phyloP scores from a whole-genome alignment of 2,888 invertebrate species.

The Acleris cristana region DNA sequence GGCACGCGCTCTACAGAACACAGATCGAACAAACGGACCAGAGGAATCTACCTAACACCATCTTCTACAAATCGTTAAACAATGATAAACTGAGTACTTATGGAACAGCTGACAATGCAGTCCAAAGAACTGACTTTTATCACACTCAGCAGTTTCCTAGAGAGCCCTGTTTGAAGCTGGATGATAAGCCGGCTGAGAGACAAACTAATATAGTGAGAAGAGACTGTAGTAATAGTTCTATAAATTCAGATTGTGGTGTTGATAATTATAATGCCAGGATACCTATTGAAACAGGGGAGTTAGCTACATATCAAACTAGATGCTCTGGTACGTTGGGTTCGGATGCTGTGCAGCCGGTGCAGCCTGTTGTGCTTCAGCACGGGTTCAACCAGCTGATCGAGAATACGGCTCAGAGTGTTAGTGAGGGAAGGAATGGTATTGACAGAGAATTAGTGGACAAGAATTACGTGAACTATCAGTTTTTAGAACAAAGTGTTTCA shows the following conservation, averaged over 20 bases:
- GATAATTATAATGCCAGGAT: conserved; percentile 64
- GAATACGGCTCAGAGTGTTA: conserved; percentile 63
- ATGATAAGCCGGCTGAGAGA: conserved; percentile 54
- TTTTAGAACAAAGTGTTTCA: conserved; percentile 80
- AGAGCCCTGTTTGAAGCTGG: conserved; percentile 59
- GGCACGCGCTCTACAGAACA: conserved; percentile 58
- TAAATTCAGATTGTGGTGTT: conserved; percentile 55
- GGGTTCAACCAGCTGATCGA: conserved; percentile 69
- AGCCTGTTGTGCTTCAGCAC: conserved; percentile 59
- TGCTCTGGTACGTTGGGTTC: conserved; percentile 57
- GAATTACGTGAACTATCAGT: conserved; percentile 80
- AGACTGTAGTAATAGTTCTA: conserved; percentile 55
- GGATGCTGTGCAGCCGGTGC: conserved; percentile 67
- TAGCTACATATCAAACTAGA: conserved; percentile 66
- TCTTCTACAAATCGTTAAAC: conserved; percentile 65
- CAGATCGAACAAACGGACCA: conserved; percentile 58
- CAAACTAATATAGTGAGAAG: conserved; percentile 54
- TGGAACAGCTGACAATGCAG: conserved; percentile 54
- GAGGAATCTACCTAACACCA: conserved; percentile 53
- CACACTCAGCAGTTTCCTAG: conserved; percentile 62
- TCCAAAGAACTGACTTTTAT: conserved; percentile 61
- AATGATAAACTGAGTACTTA: conserved; percentile 62
- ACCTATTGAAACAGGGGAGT: conserved; percentile 60
- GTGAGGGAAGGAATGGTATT: conserved; percentile 64
- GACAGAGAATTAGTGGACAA: conserved; percentile 71